Base-by-base conservation (phyloP, 2,888 invertebrate species). In the Stenodema calcarata region DNA sequence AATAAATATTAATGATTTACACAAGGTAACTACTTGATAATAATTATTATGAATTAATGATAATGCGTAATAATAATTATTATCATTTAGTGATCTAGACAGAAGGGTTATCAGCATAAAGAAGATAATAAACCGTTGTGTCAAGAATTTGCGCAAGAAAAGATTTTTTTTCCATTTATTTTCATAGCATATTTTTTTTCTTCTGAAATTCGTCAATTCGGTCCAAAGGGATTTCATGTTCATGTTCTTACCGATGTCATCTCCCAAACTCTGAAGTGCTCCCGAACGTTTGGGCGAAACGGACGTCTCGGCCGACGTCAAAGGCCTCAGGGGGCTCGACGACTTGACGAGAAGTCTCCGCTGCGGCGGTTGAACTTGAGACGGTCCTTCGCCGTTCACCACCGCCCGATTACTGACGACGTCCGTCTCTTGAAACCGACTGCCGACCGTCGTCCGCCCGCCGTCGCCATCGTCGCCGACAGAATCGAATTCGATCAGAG, bases 251-350 rank as follows among this genome's bases (percentile, higher is more conserved):
- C 47, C 30, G n/a, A 73, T 28, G 75, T 86, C 86, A 70, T 86
- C 86, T 30, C 86, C 86, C 28, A 86, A 28, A 18, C 86, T 86
- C 47, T 81, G 86, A 28, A 84, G 44, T 1, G 69, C 70, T 2
- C 47, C 44, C 3, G 50, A 16, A 12, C 84, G 84, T 30, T 75
- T 73, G 28, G 84, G 73, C 2, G 84, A 35, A 9, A 73, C 84
- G 54, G 35, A 27, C 41, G 80, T 44, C n/a, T 50, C 54, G 16
- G 54, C 12, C 54, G 80, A 50, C 50, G 54, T 12, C 30, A 78
- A 12, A 28, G 23, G 80, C 30, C 54, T 14, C 80, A 3, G 54
- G 16, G 54, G 80, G 12, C 41, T 35, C 47, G 69, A 18, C 42
- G 82, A 35, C 28, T 75, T 84, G 4, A 84, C 42, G 73, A 84